Percentiles rank a stretch among this genome's conserved stretches.
These are phyloP conservation scores for Anas georgica DNA, from an alignment of 2,797 vertebrate genomes.

Conservation along the genomic window DNA sequence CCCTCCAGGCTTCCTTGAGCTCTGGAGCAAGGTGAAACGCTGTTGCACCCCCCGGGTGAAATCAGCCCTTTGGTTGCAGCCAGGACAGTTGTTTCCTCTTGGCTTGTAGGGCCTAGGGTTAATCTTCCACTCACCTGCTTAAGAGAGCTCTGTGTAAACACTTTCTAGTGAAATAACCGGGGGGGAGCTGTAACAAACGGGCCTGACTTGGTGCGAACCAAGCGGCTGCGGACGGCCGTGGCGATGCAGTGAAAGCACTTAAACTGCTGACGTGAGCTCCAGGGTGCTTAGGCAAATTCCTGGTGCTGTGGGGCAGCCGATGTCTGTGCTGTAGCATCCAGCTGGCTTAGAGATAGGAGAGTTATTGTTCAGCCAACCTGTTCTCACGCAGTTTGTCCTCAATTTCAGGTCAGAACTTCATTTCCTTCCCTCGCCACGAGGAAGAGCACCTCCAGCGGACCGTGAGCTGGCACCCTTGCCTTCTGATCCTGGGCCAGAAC, in stretches of 20 bases:
- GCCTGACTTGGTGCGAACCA: background rate
- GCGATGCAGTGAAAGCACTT: background rate
- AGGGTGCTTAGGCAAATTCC: background rate
- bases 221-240: background rate
- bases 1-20: background rate
- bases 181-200: no score
- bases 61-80: background rate
- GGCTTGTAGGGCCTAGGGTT: background rate
- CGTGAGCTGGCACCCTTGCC: constrained; percentile 84
- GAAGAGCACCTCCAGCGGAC: constrained; percentile 90
- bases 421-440: constrained; percentile 89
- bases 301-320: background rate
- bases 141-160: background rate
- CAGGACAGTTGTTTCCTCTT: background rate
- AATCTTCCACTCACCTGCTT: background rate
- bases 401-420: constrained; percentile 84
- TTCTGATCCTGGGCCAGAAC: constrained; percentile 92
- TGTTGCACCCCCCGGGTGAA: background rate
- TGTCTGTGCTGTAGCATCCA: background rate
- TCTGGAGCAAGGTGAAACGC: background rate
- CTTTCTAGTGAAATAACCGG: background rate
- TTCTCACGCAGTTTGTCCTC: background rate
- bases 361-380: background rate
- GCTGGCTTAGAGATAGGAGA: background rate
- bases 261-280: background rate